Evolutionary conservation across 2,113 vertebrate species (phyloP), one percentile per base, ranked within the genome.

Genomic region (Pygoscelis adeliae): DNA sequence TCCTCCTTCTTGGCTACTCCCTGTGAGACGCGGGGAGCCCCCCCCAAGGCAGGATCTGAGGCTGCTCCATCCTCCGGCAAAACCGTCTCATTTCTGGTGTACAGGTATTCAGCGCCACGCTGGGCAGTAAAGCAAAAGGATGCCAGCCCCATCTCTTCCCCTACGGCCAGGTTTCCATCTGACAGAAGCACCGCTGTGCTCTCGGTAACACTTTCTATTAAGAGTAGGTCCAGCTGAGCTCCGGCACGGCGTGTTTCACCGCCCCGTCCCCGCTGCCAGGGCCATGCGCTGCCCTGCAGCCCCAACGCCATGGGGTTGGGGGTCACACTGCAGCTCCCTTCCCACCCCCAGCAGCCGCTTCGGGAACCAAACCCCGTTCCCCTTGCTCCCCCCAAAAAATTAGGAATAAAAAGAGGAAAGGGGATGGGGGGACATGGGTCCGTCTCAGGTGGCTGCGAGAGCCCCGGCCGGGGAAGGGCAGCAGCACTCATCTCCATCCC

Each of bases 381-480:
- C 18, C 22, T 81, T 32, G 9, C 20, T 87, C 66, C 42, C 42
- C 42, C 14, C 5, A 14, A 23, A 30, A 15, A 63, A 49, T 4
- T 0, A 5, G 11, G 22, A 5, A 46, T 46, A 36, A 18, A 18
- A 40, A 11, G 6, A 40, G 36, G 5, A 61, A 38, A 66, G 16
- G n/a, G 0, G 1, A 6, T 3, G 12, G 19, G 23, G 52, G 77
- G 18, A 34, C 40, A 16, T 0, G 3, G 13, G 23, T 29, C 47
- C 3, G 0, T 46, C 76, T 49, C 58, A 36, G 53, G 71, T 3
- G 44, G 63, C 46, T 61, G 77, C 2, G 1, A 42, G 58, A 55
- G 34, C 50, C 49, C 26, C 6, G 13, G 52, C 47, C 0, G 0
- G 71, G 46, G 71, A 36, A 29, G 76, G 76, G 67, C 79, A 15